Base-by-base conservation (phyloP, 2,113 vertebrate genomes). In the Tricholaema leucomelas region DNA sequence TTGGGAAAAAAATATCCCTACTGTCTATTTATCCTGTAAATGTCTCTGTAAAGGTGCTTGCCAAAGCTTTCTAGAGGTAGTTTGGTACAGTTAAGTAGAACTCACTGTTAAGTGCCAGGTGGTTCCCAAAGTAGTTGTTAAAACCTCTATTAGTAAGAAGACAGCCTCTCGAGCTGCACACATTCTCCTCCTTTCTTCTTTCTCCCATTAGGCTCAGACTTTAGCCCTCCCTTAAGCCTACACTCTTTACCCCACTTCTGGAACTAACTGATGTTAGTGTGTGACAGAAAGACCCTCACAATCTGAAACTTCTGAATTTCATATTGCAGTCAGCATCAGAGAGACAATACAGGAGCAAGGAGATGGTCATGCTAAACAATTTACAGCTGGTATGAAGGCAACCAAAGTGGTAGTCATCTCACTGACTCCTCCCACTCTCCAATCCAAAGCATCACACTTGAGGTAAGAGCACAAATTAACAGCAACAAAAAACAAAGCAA, bases 311-410 rank as follows among this genome's bases (percentile, higher is more conserved):
- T 12, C 24, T 55, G 54, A 79, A 61, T 79, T 69, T 81, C 70
- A 44, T 31, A 69, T 44, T 16, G 16, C 1, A 2, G 33, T 27
- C 2, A 2, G 56, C 4, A 5, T 36, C 83, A 91, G n/a, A 61
- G 13, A 56, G 16, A 81, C 7, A 11, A 67, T 42, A 44, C 5
- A 13, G 60, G 58, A 63, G 46, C 69, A 67, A 35, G n/a, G 52
- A 59, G 46, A 33, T 2, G 35, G 52, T 35, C 50, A n/a, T 14
- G 36, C 44, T 58, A 40, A 78, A 48, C 42, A 18, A 46, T 78
- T 95, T 95, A 96, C 94, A 96, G 92, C 42, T 87, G 97, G 92
- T 95, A 97, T 97, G 97, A 97, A 64, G 10, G 35, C 13, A 81
- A 95, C 97, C 97, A 97, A 90, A 85, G 58, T 38, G 50, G 75